Conservation (phyloP, 1,140 invertebrate genomes). For the Neodiprion lecontei region DNA sequence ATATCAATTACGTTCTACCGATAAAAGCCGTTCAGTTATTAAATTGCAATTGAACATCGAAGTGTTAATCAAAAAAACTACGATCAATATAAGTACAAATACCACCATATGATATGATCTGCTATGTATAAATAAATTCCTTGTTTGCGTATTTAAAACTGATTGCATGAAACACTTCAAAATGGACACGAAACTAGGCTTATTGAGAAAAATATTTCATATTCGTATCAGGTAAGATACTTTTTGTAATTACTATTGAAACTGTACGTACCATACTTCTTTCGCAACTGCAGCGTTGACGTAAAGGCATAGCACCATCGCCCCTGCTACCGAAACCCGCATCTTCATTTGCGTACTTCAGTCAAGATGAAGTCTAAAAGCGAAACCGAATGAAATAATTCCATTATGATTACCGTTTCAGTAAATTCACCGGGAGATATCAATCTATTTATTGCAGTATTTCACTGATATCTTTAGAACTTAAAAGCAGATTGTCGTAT, state of each 20-base stretch:
- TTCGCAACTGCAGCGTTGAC: slow-evolving; percentile 26
- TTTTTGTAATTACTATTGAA: too few relatives aligned
- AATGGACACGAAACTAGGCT: not conserved
- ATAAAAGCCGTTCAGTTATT: too few relatives aligned
- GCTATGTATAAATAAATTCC: not conserved
- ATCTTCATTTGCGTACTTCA: slow-evolving; percentile 22
- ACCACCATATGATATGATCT: not conserved
- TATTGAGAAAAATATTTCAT: not conserved
- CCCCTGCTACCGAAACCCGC: slow-evolving; percentile 30
- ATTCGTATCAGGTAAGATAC: not conserved
- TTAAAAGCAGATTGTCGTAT: not conserved
- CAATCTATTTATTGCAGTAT: too few relatives aligned
- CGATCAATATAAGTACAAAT: not conserved
- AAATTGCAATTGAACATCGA: too few relatives aligned
- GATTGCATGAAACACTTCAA: not conserved
- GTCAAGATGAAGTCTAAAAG: not conserved
- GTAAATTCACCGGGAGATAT: too few relatives aligned
- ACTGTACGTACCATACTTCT: slow-evolving; percentile 46
- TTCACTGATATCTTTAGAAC: not conserved
- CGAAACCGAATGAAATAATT: not conserved
- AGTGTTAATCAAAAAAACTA: too few relatives aligned
- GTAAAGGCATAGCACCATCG: slow-evolving; percentile 31
- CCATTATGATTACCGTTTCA: too few relatives aligned
- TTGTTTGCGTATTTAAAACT: not conserved
- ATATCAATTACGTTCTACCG: too few relatives aligned